Base-by-base conservation (phyloP, 2,113 vertebrate species). In the Poeciliopsis occidentalis region DNA sequence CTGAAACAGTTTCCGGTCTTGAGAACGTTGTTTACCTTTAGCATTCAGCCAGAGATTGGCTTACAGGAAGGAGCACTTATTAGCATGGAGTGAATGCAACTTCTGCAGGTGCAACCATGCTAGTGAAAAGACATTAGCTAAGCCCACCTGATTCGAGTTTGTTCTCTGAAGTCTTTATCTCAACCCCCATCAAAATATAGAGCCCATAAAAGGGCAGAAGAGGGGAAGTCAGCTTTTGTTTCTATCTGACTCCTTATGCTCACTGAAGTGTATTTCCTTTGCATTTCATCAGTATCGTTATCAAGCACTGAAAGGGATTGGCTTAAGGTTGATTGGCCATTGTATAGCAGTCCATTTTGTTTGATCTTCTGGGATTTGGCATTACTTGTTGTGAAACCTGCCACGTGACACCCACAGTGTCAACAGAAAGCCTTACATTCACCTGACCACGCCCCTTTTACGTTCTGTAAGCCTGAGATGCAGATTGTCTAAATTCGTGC, bases 81-180 rank as follows among this genome's bases (percentile, higher is more conserved):
- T 73, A 66, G 32, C 37, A 67, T 13, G 7, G 60, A 80, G 65
- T 78, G 65, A 67, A 82, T 87, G 75, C 69, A 86, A 84, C 73
- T 30, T 26, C 64, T 75, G 76, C 84, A 88, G 87, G 87, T 91
- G 84, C 73, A 81, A 76, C 65, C 61, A 63, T 41, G 69, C 83
- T 75, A 17, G 29, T 82, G 60, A 83, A 86, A 85, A 89, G 62
- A 80, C 39, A 65, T 67, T 26, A 80, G 68, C 64, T 72, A 69
- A 80, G 54, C 84, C 85, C 82, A 80, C 81, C 83, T 87, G 76
- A 90, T 79, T 68, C 44, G 41, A 10, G n/a, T 71, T 60, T 77
- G 60, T 70, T 79, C 73, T 80, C 76, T 27, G 60, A 84, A 69
- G 62, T 71, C 60, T 78, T 61, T 85, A 89, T 92, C 86, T 86